Percentiles rank a stretch among this genome's conserved stretches.
Evolutionary conservation across 2,113 vertebrate genomes (phyloP).

Genomic region (Bagarius yarrelli): DNA sequence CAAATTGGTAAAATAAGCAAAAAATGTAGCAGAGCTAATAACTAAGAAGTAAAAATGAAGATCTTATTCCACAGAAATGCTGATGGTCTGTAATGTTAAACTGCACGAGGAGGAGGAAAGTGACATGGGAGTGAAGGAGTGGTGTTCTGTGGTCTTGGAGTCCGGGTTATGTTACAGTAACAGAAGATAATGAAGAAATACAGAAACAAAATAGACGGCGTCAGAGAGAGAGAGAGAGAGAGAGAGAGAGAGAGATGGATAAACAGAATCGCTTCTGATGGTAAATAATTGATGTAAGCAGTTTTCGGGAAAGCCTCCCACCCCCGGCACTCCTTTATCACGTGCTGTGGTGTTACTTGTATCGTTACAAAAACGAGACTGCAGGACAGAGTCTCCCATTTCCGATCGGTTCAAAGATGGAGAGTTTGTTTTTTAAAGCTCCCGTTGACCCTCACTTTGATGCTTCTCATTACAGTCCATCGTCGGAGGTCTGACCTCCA

Average conservation of each 20-base stretch:
- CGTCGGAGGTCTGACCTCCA: slow-evolving; percentile 3
- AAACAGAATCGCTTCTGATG: slow-evolving; percentile 31
- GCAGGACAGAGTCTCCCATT: background rate
- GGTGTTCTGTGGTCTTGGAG: background rate
- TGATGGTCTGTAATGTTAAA: background rate
- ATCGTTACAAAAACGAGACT: background rate
- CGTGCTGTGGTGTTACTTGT: background rate
- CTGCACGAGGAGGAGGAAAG: background rate
- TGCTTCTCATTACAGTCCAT: slow-evolving; percentile 10
- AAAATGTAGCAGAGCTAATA: background rate
- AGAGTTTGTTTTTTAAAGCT: too few relatives aligned
- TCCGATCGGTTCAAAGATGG: background rate
- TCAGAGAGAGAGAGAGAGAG: background rate
- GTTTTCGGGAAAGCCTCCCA: slow-evolving; percentile 23
- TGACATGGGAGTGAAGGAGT: background rate
- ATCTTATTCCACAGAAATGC: background rate
- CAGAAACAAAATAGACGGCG: background rate
- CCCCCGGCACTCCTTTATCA: background rate
- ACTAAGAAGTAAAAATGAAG: background rate
- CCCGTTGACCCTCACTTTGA: background rate
- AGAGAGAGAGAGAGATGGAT: background rate
- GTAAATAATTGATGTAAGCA: slow-evolving; percentile 28
- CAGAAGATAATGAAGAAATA: background rate
- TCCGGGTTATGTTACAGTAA: too few relatives aligned
- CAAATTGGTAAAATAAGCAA: too few relatives aligned